Percentiles rank a stretch among this genome's conserved stretches.
Conservation (phyloP, 2,888 invertebrate genomes). For the Busseola fusca region DNA sequence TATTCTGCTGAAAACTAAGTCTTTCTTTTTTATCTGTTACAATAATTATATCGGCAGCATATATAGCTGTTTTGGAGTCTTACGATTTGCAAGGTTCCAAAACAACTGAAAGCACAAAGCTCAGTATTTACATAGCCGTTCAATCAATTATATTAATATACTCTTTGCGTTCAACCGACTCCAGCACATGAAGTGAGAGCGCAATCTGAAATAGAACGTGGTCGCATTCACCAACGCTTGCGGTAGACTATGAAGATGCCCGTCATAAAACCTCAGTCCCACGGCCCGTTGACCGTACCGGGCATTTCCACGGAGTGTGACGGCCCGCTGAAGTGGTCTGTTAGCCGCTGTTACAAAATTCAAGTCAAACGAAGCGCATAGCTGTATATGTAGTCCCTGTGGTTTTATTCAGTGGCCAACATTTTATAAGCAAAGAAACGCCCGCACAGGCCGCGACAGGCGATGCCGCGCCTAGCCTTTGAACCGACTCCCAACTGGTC, state of each 20-base stretch:
- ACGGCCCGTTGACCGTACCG: background rate
- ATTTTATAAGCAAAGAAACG: too few species aligned
- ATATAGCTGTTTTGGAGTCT: too few species aligned
- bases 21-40: background rate
- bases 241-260: slow-evolving; percentile 53
- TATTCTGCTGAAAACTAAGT: slow-evolving; percentile 11
- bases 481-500: background rate
- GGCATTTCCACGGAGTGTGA: background rate
- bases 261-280: slow-evolving; percentile 8
- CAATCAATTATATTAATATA: too few species aligned
- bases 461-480: too few species aligned
- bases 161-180: slow-evolving; percentile 32
- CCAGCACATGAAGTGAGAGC: slow-evolving; percentile 46
- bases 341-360: background rate
- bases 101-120: slow-evolving; percentile 15
- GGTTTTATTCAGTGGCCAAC: too few species aligned
- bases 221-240: slow-evolving; percentile 48
- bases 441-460: too few species aligned
- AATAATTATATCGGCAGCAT: background rate
- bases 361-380: background rate
- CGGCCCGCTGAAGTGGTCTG: background rate
- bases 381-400: background rate
- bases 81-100: too few species aligned
- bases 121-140: slow-evolving; percentile 47
- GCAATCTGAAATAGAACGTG: slow-evolving; percentile 47